Evolutionary conservation across 1,140 invertebrate genomes (phyloP).

Genomic region (Goniozus legneri): DNA sequence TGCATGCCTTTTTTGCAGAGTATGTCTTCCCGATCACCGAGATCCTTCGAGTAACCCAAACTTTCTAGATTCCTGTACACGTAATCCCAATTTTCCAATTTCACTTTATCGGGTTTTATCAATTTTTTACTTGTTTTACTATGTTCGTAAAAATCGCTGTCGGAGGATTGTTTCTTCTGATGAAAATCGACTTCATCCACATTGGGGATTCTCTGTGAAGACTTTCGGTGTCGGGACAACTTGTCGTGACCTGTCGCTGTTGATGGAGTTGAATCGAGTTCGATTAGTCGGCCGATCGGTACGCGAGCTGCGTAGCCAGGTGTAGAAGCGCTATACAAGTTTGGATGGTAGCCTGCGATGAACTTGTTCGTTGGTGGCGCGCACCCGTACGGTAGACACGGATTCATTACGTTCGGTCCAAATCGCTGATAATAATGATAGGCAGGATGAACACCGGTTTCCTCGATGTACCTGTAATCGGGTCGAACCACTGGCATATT

Average conservation of each 20-base stretch:
- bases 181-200: conserved; percentile 34
- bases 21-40: conserved; percentile 62
- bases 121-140: conserved; percentile 26
- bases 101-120: conserved; percentile 28
- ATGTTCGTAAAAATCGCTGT: conserved; percentile 24
- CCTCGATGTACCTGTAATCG: conserved; percentile 28
- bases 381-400: conserved; percentile 24
- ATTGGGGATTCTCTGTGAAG: conserved; percentile 17
- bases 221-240: conserved; percentile 22
- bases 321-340: conserved; percentile 21
- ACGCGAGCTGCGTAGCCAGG: conserved; percentile 42
- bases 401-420: conserved; percentile 19
- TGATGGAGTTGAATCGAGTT: conserved; percentile 63
- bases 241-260: conserved; percentile 33
- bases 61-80: conserved; percentile 73
- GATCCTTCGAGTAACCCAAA: conserved; percentile 68
- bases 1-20: conserved; percentile 39
- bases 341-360: conserved; percentile 12
- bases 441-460: conserved; percentile 18
- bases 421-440: conserved; percentile 21
- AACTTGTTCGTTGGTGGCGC: conserved; percentile 25
- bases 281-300: conserved; percentile 67
- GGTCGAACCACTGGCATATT: conserved; percentile 16
- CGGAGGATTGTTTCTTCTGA: conserved; percentile 13
- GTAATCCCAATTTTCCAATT: conserved; percentile 73